Percentiles rank a stretch among this genome's conserved stretches.
phyloP scores from a whole-genome alignment of 2,888 invertebrate species.

The Scotopteryx bipunctaria region DNA sequence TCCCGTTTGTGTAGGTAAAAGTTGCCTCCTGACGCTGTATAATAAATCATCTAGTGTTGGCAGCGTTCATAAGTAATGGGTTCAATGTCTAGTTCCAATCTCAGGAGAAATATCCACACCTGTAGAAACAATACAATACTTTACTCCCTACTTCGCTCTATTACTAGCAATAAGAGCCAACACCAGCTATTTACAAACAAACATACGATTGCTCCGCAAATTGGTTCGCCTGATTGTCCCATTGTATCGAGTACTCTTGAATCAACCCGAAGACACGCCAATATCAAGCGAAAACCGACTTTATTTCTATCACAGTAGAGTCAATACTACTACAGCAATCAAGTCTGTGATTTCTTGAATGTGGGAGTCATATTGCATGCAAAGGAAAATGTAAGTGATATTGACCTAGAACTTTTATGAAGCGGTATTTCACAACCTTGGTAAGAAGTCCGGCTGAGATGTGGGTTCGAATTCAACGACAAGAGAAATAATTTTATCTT shows the following conservation, averaged over 20 bases:
- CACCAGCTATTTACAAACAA: constrained; percentile 30
- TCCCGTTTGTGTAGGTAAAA: too few relatives aligned
- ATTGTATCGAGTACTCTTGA: constrained; percentile 31
- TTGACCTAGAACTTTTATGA: too few relatives aligned
- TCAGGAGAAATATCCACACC: not conserved
- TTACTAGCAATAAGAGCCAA: constrained; percentile 12
- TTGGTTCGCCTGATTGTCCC: constrained; percentile 32
- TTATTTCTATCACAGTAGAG: constrained; percentile 1
- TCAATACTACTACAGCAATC: too few relatives aligned
- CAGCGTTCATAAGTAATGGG: too few relatives aligned
- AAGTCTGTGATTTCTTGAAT: not conserved
- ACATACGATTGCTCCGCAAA: constrained; percentile 30
- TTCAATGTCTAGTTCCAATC: too few relatives aligned
- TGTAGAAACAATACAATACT: constrained; percentile 4
- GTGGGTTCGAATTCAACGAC: too few relatives aligned
- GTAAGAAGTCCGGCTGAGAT: too few relatives aligned
- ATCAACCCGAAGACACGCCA: constrained; percentile 10
- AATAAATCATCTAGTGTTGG: too few relatives aligned
- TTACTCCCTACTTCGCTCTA: not conserved
- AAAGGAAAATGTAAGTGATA: constrained; percentile 1
- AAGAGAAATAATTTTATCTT: too few relatives aligned
- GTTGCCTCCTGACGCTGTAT: too few relatives aligned
- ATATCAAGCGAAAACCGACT: constrained; percentile 2
- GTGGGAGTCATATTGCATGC: not conserved
- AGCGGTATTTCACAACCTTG: too few relatives aligned